phyloP scores from a whole-genome alignment of 64 coral and sea anemone genomes.

The Catalaphyllia jardinei region DNA sequence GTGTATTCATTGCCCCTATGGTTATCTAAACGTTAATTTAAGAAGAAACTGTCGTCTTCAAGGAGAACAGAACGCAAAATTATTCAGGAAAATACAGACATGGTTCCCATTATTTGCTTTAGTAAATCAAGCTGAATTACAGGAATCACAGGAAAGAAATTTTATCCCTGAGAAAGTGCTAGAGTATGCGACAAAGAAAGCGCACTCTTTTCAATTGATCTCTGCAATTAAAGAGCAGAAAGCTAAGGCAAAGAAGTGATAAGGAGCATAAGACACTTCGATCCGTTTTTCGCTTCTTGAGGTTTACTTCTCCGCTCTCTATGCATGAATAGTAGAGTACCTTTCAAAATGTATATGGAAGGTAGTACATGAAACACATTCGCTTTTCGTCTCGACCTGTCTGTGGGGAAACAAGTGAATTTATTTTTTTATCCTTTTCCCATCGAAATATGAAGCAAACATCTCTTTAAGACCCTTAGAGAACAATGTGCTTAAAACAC shows the following conservation, averaged over 20 bases:
- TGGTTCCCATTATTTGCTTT: neutral
- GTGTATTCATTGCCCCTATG: slow-evolving; percentile 16
- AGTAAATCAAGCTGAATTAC: neutral
- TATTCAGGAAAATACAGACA: neutral
- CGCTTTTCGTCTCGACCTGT: neutral
- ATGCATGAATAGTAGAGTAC: neutral
- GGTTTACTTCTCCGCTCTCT: neutral
- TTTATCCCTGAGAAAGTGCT: neutral
- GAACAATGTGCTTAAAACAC: neutral
- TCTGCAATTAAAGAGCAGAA: too few relatives aligned
- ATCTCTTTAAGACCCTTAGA: neutral
- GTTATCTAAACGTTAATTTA: slow-evolving; percentile 2
- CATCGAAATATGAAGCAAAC: neutral
- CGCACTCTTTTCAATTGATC: too few relatives aligned
- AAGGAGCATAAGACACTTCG: too few relatives aligned
- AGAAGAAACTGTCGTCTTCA: neutral
- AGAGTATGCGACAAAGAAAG: neutral
- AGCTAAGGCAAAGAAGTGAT: too few relatives aligned
- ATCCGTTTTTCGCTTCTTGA: too few relatives aligned
- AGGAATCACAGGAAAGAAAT: neutral
- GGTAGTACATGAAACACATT: too few relatives aligned
- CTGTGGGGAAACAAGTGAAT: neutral
- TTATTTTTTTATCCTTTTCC: neutral
- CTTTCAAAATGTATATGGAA: neutral
- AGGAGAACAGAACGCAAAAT: neutral